Evolutionary conservation across 2,797 vertebrate species (phyloP).

Genomic region (Petrocephalus schoutedeni): DNA sequence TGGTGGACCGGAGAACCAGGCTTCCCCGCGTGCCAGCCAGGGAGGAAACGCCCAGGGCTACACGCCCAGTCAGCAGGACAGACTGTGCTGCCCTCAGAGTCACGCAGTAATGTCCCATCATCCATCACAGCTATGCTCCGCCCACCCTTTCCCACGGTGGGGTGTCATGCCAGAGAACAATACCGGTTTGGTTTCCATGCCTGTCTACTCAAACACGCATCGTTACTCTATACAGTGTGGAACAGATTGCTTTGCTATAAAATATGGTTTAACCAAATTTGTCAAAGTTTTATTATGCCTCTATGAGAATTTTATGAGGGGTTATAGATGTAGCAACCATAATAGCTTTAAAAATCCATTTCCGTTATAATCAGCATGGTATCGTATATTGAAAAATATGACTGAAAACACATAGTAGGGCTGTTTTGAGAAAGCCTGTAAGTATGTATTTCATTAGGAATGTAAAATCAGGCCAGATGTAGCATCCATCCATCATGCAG

Average conservation of each 20-base stretch:
- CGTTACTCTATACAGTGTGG: constrained; percentile 6
- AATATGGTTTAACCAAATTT: neutral
- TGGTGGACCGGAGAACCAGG: too few species aligned
- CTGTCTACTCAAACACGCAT: neutral
- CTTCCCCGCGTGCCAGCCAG: neutral
- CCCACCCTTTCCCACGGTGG: neutral
- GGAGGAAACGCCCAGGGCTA: neutral
- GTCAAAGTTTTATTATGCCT: neutral
- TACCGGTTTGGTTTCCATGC: neutral
- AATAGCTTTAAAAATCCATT: neutral
- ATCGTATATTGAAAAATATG: neutral
- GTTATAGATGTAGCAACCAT: neutral
- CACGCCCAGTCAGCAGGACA: neutral
- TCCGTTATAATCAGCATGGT: neutral
- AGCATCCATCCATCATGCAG: neutral
- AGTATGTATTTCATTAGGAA: neutral
- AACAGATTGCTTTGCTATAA: neutral
- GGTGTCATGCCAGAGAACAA: neutral
- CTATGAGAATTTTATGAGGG: neutral
- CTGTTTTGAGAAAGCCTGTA: neutral
- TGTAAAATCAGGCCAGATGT: neutral
- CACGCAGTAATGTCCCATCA: neutral
- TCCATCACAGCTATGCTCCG: neutral
- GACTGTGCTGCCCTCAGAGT: neutral
- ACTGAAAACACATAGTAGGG: too few species aligned